phyloP scores from a whole-genome alignment of 1,140 invertebrate species.

The Aplysia californica region DNA sequence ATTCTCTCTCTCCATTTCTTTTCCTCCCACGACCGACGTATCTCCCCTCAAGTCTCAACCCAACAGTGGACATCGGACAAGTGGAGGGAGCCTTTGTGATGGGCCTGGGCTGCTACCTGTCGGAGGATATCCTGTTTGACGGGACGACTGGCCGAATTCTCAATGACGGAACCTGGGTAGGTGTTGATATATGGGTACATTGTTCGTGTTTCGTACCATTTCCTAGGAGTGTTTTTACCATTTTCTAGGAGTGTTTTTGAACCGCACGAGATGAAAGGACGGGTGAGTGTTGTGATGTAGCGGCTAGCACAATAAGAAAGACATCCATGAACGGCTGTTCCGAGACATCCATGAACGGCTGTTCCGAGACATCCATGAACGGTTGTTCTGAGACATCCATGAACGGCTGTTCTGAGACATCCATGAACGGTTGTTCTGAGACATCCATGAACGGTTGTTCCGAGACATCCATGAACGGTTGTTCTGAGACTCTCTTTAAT shows the following conservation, averaged over 20 bases:
- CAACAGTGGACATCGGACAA: slow-evolving; percentile 81
- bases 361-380: background rate
- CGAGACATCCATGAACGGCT: background rate
- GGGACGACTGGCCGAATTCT: slow-evolving; percentile 75
- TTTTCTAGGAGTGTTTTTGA: background rate
- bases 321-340: background rate
- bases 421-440: background rate
- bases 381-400: background rate
- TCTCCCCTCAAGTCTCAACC: slow-evolving; percentile 44
- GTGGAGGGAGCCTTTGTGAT: slow-evolving; percentile 89
- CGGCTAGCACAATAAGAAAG: background rate
- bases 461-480: background rate
- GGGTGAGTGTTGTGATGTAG: background rate
- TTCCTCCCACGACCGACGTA: background rate
- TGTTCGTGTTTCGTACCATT: no score
- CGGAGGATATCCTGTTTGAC: slow-evolving; percentile 80
- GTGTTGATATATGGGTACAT: no score
- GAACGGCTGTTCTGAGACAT: background rate
- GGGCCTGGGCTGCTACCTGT: slow-evolving; percentile 85
- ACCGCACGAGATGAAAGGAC: background rate
- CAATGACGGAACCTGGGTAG: slow-evolving; percentile 82
- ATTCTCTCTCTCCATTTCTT: background rate
- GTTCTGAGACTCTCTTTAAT: background rate
- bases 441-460: background rate
- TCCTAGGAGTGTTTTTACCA: background rate